A percentile compares a stretch with the other conserved stretches of the same genome.
These are phyloP conservation scores for Alouatta palliata DNA, from an alignment of 2,113 vertebrate species.

Conservation along the genomic window DNA sequence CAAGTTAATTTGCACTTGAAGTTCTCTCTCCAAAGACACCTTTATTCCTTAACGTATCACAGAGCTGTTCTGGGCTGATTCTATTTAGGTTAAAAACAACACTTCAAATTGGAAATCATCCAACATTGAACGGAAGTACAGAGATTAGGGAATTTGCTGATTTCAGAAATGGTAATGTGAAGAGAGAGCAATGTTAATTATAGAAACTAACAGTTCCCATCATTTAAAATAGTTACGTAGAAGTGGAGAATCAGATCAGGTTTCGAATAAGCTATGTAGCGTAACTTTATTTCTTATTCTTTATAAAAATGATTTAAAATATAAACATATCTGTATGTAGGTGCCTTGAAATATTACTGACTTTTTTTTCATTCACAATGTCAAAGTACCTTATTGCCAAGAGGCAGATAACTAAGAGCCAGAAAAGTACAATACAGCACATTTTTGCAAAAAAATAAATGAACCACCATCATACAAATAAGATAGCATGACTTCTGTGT, in stretches of 20 bases:
- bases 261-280: neutral
- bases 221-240: conserved; percentile 38
- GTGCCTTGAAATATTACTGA: conserved; percentile 9
- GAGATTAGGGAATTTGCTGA: conserved; percentile 55
- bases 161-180: conserved; percentile 54
- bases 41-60: conserved; percentile 66
- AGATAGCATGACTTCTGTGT: neutral
- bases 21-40: conserved; percentile 69
- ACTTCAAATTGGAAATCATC: conserved; percentile 68
- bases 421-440: conserved; percentile 35
- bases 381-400: conserved; percentile 44
- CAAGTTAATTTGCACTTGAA: conserved; percentile 76
- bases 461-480: conserved; percentile 21
- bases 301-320: conserved; percentile 23
- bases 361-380: neutral
- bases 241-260: conserved; percentile 21
- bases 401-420: conserved; percentile 44
- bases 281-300: conserved; percentile 2
- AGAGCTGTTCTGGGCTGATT: conserved; percentile 51
- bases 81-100: conserved; percentile 70
- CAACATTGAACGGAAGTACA: conserved; percentile 47
- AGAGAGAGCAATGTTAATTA: conserved; percentile 55
- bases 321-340: neutral
- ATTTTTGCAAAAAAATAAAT: conserved; percentile 60
- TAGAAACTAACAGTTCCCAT: conserved; percentile 43